Percentiles rank a stretch among this genome's conserved stretches.
phyloP scores from a whole-genome alignment of 2,797 vertebrate species.

The Gallinago stenura region DNA sequence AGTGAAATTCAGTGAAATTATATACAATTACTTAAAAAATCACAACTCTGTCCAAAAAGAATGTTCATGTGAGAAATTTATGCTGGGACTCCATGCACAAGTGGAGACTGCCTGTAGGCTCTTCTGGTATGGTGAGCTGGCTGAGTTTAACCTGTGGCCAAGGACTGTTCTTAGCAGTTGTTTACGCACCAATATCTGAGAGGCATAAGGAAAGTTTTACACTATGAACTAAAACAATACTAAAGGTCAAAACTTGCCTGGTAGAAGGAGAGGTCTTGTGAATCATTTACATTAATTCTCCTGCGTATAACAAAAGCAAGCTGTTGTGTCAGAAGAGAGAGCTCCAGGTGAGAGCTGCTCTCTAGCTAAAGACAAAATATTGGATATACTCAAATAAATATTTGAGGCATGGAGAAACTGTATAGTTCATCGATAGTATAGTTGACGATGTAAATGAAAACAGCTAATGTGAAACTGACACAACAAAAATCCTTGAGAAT shows the following conservation, averaged over 20 bases:
- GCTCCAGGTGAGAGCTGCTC: background rate
- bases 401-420: background rate
- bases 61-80: background rate
- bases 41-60: background rate
- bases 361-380: background rate
- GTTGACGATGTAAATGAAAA: background rate
- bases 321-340: background rate
- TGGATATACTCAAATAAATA: background rate
- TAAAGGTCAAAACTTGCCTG: background rate
- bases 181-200: background rate
- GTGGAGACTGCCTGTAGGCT: background rate
- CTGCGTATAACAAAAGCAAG: background rate
- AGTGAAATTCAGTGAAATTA: background rate
- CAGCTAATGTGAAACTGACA: background rate
- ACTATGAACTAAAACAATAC: background rate
- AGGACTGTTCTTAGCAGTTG: background rate
- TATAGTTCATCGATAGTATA: no score
- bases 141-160: background rate
- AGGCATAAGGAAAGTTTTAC: background rate
- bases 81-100: background rate
- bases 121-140: fast-evolving
- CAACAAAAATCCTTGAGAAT: background rate
- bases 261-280: background rate
- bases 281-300: background rate
- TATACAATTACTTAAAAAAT: background rate